Base-by-base conservation (phyloP, 2,113 vertebrate species). In the Bubo scandiacus region DNA sequence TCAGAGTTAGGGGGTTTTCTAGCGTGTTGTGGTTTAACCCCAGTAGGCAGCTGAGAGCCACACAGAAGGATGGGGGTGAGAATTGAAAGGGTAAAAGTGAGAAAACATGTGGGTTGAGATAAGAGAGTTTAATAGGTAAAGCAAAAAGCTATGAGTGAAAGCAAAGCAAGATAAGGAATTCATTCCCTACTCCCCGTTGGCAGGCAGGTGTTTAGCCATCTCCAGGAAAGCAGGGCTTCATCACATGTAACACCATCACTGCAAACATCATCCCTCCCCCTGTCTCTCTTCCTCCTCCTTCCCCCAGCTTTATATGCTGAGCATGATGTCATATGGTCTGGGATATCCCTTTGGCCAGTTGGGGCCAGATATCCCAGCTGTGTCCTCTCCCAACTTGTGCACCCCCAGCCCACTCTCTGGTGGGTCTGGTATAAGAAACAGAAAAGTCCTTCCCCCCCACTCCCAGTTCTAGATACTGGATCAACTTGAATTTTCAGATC, bases 381-480 rank as follows among this genome's bases (percentile, higher is more conserved):
- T 59, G 54, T 70, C n/a, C 29, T 7, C 55, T 82, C 23, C 8
- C 43, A 61, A 4, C 23, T 52, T 71, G 29, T 52, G 26, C 32
- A 12, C 8, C 11, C 38, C 21, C 34, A 32, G 38, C 34, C 34
- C 57, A 1, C 30, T 59, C 5, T 1, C 27, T 79, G 27, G 7
- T 0, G 1, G 5, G 34, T 21, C 10, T 45, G 5, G 8, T 7
- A 38, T 55, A n/a, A 49, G 25, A 57, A 62, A 11, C 5, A 23
- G 54, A 59, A 2, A n/a, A n/a, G 36, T 38, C 20, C 8, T 57
- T 59, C n/a, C 38, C 42, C 16, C 17, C 15, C 45, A 21, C 36
- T 14, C 21, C 13, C 45, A 62, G 11, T 63, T 74, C 27, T 51
- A 68, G 47, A 38, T 36, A 71, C 12, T 54, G n/a, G 10, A 36